phyloP scores from a whole-genome alignment of 2,888 invertebrate genomes.

The Troides helena region DNA sequence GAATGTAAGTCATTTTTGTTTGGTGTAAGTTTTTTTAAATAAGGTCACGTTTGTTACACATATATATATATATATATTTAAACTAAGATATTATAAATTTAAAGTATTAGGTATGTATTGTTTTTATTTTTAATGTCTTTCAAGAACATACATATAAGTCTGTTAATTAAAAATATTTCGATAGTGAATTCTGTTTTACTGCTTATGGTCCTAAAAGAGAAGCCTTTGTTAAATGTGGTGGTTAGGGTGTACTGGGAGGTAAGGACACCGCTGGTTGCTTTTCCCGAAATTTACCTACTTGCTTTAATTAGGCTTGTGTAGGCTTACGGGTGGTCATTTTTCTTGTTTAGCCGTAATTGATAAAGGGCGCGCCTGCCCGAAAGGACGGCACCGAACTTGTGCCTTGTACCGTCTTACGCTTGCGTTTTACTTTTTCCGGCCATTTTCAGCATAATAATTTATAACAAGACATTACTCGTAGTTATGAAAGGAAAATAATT shows the following conservation, averaged over 20 bases:
- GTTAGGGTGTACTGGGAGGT: constrained; percentile 39
- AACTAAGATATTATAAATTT: not conserved
- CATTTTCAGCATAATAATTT: constrained; percentile 10
- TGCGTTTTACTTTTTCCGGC: constrained; percentile 9
- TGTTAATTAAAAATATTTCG: not conserved
- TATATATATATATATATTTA: not conserved
- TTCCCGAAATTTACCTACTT: constrained; percentile 71
- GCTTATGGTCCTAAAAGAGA: constrained; percentile 38
- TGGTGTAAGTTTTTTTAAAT: not conserved
- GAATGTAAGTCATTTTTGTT: not conserved
- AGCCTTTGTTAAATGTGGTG: constrained; percentile 55
- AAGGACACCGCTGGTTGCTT: constrained; percentile 50
- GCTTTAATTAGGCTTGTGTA: constrained; percentile 75
- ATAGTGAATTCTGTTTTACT: not conserved
- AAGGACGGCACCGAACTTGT: constrained; percentile 51
- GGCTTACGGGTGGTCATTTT: constrained; percentile 73
- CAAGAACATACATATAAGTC: not conserved
- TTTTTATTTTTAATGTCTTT: too few relatives aligned
- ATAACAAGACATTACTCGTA: not conserved
- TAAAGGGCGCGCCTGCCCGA: constrained; percentile 60
- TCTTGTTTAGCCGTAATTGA: constrained; percentile 78
- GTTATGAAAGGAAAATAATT: not conserved
- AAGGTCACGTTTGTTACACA: not conserved
- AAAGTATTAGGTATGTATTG: not conserved
- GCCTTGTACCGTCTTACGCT: constrained; percentile 27